Percentiles rank a stretch among this genome's conserved stretches.
Conservation (phyloP, 2,113 vertebrate genomes). For the Plotosus lineatus region DNA sequence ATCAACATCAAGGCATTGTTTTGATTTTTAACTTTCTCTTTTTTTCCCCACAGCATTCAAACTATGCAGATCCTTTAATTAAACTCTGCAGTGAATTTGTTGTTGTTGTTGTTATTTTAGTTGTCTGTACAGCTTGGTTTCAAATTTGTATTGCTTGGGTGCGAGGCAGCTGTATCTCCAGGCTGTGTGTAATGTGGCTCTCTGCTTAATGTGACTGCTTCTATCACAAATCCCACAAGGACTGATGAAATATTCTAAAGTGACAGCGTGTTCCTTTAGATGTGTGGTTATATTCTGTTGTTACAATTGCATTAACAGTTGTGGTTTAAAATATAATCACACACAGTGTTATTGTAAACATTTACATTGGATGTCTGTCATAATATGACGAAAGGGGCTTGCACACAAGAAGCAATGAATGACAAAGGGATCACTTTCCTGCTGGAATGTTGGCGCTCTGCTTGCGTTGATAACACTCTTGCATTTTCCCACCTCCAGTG, state of each 20-base stretch:
- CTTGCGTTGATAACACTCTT: too few relatives aligned
- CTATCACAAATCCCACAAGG: constrained; percentile 39
- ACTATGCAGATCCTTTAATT: constrained; percentile 66
- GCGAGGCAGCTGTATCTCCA: constrained; percentile 38
- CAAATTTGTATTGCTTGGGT: constrained; percentile 56
- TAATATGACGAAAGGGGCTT: not conserved
- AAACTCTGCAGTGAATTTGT: constrained; percentile 55
- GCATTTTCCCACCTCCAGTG: too few relatives aligned
- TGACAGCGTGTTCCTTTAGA: constrained; percentile 27
- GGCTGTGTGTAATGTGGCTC: constrained; percentile 48
- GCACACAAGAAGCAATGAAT: too few relatives aligned
- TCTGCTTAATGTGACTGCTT: constrained; percentile 47
- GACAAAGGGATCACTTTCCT: too few relatives aligned
- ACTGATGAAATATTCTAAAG: constrained; percentile 4
- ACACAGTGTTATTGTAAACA: not conserved
- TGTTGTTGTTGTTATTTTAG: constrained; percentile 23
- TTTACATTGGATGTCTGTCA: not conserved
- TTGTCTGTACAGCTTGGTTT: constrained; percentile 44
- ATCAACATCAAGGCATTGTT: constrained; percentile 61
- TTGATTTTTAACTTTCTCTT: constrained; percentile 55
- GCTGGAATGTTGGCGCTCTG: too few relatives aligned
- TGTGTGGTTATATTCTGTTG: not conserved
- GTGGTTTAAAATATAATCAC: not conserved
- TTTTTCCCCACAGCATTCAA: constrained; percentile 39
- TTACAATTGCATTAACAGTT: not conserved